Percentiles rank a stretch among this genome's conserved stretches.
Conservation (phyloP, 2,888 invertebrate species). For the Lasioglossum calceatum region DNA sequence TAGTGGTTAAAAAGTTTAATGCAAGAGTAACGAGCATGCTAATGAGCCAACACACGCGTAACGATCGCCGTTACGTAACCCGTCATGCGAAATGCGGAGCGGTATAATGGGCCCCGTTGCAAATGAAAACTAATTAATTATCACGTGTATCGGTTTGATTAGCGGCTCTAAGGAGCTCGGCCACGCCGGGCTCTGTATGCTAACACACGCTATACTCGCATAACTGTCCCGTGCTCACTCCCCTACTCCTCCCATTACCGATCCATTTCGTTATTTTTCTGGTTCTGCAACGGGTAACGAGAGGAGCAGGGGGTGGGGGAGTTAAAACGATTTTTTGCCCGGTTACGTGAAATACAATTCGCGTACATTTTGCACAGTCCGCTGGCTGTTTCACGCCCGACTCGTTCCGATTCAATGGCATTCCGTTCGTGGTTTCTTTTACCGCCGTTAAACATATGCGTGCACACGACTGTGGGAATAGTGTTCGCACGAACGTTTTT, state of each 20-base stretch:
- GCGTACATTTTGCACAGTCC: slow-evolving; percentile 36
- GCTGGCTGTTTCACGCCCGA: slow-evolving; percentile 46
- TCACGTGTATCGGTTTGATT: slow-evolving; percentile 46
- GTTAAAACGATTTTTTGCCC: not conserved
- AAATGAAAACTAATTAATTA: slow-evolving; percentile 58
- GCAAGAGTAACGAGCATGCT: slow-evolving; percentile 49
- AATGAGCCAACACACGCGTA: slow-evolving; percentile 39
- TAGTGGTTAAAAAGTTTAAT: slow-evolving; percentile 42
- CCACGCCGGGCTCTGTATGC: not conserved
- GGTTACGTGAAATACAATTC: slow-evolving; percentile 16
- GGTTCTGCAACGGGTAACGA: slow-evolving; percentile 2
- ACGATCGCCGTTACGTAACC: slow-evolving; percentile 42
- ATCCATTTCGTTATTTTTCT: slow-evolving; percentile 28
- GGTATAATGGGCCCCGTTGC: slow-evolving; percentile 32
- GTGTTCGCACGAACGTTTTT: slow-evolving; percentile 24
- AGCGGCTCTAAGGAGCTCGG: slow-evolving; percentile 21
- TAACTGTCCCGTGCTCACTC: not conserved
- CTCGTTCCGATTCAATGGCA: slow-evolving; percentile 40
- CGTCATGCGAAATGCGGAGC: slow-evolving; percentile 18
- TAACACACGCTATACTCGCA: not conserved
- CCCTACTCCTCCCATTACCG: not conserved
- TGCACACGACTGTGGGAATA: slow-evolving; percentile 22
- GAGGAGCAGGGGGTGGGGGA: not conserved
- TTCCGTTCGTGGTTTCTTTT: slow-evolving; percentile 36
- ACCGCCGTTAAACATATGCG: slow-evolving; percentile 7